Base-by-base conservation (phyloP, 2,888 invertebrate species). In the Drosophila greeni region DNA sequence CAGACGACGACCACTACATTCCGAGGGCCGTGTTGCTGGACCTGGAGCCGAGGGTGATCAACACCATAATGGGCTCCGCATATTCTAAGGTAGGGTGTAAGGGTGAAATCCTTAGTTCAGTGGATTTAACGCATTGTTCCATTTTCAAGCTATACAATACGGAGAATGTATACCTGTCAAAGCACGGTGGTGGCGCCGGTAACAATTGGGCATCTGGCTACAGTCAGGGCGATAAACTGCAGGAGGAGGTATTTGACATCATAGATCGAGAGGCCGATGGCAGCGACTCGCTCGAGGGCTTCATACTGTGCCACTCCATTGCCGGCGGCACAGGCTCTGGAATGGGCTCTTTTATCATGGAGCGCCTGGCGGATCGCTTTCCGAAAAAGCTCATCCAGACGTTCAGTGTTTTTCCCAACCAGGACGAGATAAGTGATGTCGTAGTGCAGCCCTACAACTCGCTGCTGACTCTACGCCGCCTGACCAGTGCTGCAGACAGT, bases 321-420 rank as follows among this genome's bases (percentile, higher is more conserved):
- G 99, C 99, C 52, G 99, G 99, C 42, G 99, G 99, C 54, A 99
- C 99, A n/a, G 99, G 99, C 1, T 99, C 98, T 0, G 99, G 99
- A 14, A 96, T 99, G 95, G 99, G 99, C 1, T 99, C 99, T 0
- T 97, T 95, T 85, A 94, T 97, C 76, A 90, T 97, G 82, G 97
- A 97, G 88, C 94, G 95, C 73, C 90, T 97, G 6, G 95, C 95
- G 0, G 97, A 97, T 87, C 94, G 97, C 74, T 99, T 97, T 90
- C 99, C 99, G 0, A 99, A 99, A 89, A 99, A 99, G 88, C 90
- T 99, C 31, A 95, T 99, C 33, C 97, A 99, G 90, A 99, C 99
- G 0, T 99, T 99, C 89, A 99, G 99, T 86, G 99, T 99, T 2
- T 99, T 99, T 88, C 99, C 99, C 0, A 99, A 99, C 90, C 95